A percentile compares a stretch with the other conserved stretches of the same genome.
phyloP scores from a whole-genome alignment of 2,888 invertebrate species.

The Xiphydria camelus region DNA sequence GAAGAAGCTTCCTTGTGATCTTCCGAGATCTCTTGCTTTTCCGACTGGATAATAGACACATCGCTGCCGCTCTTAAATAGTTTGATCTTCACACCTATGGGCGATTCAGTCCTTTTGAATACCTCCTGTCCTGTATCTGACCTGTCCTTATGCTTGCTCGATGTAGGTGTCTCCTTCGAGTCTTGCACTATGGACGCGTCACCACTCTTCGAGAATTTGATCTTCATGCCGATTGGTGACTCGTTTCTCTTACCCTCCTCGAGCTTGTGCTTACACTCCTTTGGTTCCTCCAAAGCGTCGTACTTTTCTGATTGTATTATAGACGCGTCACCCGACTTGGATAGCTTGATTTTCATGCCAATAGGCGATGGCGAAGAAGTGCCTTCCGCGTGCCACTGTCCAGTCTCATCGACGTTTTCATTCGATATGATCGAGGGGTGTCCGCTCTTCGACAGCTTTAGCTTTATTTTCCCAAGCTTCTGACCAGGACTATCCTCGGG shows the following conservation, averaged over 20 bases:
- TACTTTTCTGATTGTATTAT: slow-evolving; percentile 39
- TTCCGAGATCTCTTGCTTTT: slow-evolving; percentile 28
- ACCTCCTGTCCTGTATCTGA: slow-evolving; percentile 17
- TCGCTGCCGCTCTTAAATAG: slow-evolving; percentile 44
- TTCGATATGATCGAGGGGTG: slow-evolving; percentile 55
- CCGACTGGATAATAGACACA: slow-evolving; percentile 39
- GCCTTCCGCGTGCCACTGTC: slow-evolving; percentile 49
- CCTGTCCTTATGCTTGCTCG: slow-evolving; percentile 26
- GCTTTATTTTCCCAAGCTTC: slow-evolving; percentile 61
- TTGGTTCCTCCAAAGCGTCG: slow-evolving; percentile 32
- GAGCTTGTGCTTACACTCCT: slow-evolving; percentile 34
- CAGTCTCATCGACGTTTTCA: slow-evolving; percentile 42
- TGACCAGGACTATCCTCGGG: slow-evolving; percentile 56
- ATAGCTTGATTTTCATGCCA: slow-evolving; percentile 48
- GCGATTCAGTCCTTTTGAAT: slow-evolving; percentile 35
- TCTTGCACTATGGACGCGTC: slow-evolving; percentile 38
- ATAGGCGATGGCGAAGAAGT: slow-evolving; percentile 44
- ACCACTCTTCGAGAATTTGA: slow-evolving; percentile 35
- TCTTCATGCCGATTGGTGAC: slow-evolving; percentile 41
- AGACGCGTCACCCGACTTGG: slow-evolving; percentile 43
- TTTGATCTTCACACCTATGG: slow-evolving; percentile 51
- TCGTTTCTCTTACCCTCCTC: slow-evolving; percentile 32
- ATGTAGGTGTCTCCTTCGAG: slow-evolving; percentile 25
- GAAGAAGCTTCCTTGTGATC: slow-evolving; percentile 23
- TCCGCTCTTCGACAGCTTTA: slow-evolving; percentile 61